Percentiles rank a stretch among this genome's conserved stretches.
These are phyloP conservation scores for Bambusicola thoracicus DNA, from an alignment of 2,113 vertebrate genomes.

Conservation along the genomic window DNA sequence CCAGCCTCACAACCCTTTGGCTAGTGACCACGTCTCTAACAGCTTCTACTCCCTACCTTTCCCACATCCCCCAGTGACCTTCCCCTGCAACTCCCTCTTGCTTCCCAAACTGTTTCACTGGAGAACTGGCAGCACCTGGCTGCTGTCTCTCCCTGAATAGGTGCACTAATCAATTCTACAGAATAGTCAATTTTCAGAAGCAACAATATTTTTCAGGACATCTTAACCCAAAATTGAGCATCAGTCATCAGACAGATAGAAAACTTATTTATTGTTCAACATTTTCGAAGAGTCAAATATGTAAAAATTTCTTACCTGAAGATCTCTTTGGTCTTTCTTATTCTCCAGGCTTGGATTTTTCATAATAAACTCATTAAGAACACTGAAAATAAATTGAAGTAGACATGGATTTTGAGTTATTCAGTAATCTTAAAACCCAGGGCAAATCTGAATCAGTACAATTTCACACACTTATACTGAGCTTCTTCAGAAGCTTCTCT, in stretches of 20 bases:
- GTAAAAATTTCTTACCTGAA: slow-evolving; percentile 85
- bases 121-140: not conserved
- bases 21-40: not conserved
- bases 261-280: not conserved
- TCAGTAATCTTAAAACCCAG: slow-evolving; percentile 1
- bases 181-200: not conserved
- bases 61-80: too few species aligned
- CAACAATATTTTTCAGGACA: not conserved
- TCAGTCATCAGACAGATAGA: not conserved
- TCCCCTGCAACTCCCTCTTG: not conserved
- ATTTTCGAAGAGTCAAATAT: not conserved
- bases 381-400: slow-evolving; percentile 70
- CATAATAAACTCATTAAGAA: slow-evolving; percentile 98
- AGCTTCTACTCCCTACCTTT: not conserved
- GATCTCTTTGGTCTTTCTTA: slow-evolving; percentile 98
- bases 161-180: too few species aligned
- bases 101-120: not conserved
- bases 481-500: not conserved
- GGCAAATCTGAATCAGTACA: not conserved
- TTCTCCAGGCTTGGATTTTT: slow-evolving; percentile 97
- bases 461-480: not conserved
- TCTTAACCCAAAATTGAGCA: not conserved
- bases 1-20: not conserved
- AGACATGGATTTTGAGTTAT: not conserved
- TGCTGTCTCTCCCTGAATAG: not conserved